These are phyloP conservation scores for Brachionus rubens DNA, from an alignment of 1,140 invertebrate species.

Conservation along the genomic window DNA sequence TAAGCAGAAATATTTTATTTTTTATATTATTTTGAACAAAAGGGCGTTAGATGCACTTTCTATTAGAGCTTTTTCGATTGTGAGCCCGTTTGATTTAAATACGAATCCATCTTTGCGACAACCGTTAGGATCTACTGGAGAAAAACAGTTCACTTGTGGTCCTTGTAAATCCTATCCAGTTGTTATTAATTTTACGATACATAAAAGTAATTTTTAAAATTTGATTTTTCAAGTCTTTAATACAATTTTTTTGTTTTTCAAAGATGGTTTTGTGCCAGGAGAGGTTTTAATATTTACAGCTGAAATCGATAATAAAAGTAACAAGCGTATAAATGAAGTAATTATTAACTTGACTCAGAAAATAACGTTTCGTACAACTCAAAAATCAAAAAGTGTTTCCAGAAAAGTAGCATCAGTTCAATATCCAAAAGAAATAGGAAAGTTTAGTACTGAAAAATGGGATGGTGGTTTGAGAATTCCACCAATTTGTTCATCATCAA, in stretches of 20 bases:
- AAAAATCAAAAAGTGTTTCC: background rate
- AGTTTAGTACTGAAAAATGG: background rate
- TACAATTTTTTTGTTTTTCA: background rate
- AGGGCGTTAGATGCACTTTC: constrained; percentile 49
- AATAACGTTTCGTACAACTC: background rate
- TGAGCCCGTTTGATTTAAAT: constrained; percentile 55
- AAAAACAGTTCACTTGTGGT: background rate
- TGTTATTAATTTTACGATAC: background rate
- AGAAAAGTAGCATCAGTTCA: background rate
- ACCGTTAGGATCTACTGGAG: background rate
- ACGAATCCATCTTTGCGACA: background rate
- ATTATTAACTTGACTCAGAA: background rate
- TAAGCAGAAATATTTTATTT: too few species aligned
- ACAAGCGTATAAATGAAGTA: background rate
- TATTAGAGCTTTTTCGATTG: constrained; percentile 53
- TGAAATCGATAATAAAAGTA: background rate
- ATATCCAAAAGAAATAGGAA: background rate
- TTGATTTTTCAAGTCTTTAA: background rate
- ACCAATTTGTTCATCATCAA: background rate
- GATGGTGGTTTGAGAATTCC: background rate
- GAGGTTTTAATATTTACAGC: background rate
- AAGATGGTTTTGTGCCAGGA: background rate
- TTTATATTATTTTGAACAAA: too few species aligned
- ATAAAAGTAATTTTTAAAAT: background rate
- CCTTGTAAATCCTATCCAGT: background rate